Evolutionary conservation across 2,888 invertebrate genomes (phyloP).

Genomic region (Abscondita cerata): DNA sequence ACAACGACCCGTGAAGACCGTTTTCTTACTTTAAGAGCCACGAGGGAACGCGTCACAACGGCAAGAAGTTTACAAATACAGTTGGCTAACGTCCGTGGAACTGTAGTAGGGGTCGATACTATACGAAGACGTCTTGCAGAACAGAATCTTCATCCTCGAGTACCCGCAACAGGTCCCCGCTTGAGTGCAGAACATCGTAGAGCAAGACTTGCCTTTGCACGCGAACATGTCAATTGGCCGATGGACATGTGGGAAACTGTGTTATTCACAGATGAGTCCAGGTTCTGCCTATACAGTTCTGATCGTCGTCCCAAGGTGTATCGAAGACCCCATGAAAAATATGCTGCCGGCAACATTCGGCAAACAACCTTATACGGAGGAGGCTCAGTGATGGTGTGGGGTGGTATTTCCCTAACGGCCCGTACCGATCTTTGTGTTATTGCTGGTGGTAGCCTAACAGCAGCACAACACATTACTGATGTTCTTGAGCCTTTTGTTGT

Average conservation of each 20-base stretch:
- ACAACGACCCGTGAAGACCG: no score
- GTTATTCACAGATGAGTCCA: slow-evolving; percentile 1
- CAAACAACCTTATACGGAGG: slow-evolving; percentile 4
- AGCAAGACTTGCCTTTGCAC: background rate
- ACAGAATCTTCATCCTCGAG: background rate
- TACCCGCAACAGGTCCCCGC: background rate
- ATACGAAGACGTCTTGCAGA: background rate
- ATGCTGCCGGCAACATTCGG: background rate
- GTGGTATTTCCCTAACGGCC: background rate
- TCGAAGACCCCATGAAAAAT: background rate
- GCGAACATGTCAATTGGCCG: background rate
- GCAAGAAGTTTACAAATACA: slow-evolving; percentile 9
- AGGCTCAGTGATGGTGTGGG: slow-evolving; percentile 2
- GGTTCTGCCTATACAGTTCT: background rate
- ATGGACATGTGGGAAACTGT: background rate
- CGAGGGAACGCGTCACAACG: slow-evolving; percentile 2
- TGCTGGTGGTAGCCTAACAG: background rate
- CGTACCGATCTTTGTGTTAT: background rate
- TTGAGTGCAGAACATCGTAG: background rate
- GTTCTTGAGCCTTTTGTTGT: background rate
- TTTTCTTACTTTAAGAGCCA: no score
- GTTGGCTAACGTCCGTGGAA: background rate
- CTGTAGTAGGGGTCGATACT: background rate
- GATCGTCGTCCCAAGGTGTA: background rate
- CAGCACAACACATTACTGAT: background rate